Percentiles rank a stretch among this genome's conserved stretches.
Evolutionary conservation across 2,797 vertebrate genomes (phyloP).

Genomic region (Urocyon cinereoargenteus): DNA sequence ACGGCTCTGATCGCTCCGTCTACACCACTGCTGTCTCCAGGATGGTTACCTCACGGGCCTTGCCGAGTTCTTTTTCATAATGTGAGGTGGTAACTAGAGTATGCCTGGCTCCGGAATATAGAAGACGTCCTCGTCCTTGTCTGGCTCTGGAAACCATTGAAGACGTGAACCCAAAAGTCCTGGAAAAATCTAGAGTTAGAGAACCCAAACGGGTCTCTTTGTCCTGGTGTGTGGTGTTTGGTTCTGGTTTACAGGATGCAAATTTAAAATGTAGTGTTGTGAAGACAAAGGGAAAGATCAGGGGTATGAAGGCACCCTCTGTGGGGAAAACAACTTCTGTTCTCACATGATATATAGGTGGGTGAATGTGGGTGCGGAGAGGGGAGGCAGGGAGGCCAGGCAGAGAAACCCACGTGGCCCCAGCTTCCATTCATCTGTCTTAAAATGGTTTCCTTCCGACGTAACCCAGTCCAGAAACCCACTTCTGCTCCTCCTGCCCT

Average conservation of each 20-base stretch:
- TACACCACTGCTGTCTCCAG: neutral
- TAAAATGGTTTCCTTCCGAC: neutral
- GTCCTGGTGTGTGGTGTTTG: neutral
- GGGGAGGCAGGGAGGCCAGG: too few species aligned
- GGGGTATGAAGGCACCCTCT: neutral
- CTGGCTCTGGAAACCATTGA: neutral
- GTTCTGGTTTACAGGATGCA: neutral
- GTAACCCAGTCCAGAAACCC: neutral
- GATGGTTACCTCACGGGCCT: neutral
- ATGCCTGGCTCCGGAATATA: neutral
- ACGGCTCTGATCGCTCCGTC: neutral
- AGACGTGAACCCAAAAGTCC: neutral
- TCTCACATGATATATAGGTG: neutral
- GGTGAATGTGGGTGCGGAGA: neutral
- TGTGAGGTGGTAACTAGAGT: neutral
- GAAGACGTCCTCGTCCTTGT: neutral
- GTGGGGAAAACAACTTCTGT: neutral
- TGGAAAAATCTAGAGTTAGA: neutral
- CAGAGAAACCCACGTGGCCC: neutral
- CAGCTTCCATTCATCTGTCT: neutral
- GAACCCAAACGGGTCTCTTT: neutral
- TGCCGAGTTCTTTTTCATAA: neutral
- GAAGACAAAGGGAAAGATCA: neutral
- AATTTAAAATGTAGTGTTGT: neutral
- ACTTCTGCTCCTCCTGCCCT: neutral